Evolutionary conservation across 2,797 vertebrate species (phyloP), one percentile per base, ranked within the genome.

Genomic region (Acrocephalus scirpaceus): DNA sequence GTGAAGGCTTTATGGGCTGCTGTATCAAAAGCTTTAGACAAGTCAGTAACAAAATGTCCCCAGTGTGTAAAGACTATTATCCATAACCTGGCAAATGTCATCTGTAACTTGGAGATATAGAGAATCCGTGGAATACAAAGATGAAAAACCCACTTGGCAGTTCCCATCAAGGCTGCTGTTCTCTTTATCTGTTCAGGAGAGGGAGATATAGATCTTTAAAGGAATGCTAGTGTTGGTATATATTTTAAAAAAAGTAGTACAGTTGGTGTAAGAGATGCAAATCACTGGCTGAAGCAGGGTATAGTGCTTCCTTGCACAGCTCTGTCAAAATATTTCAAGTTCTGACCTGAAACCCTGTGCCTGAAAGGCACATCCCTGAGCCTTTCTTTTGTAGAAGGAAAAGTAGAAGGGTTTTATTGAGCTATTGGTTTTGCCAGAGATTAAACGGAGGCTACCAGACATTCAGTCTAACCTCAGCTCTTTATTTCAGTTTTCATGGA

Each of bases 11-110:
- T 96, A 96, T 93, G 95, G 91, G 92, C 88, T 93, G 86, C 90
- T 95, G 54, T 93, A 93, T 96, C 95, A 97, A 96, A 97, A 96
- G 96, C 95, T 97, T 97, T 95, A 94, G 96, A 96, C 82, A 92
- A 96, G 95, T 91, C 88, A 94, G 90, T 95, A 91, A 95, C 95
- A 96, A 96, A 96, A 94, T 87, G 70, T 95, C 84, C 91, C 85
- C 25, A 26, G 70, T 88, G 86, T 93, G 67, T 96, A 92, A 93
- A 95, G 94, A 81, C 71, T 56, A 42, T 97, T 97, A 96, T 96
- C 95, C 84, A 88, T 95, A 96, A 93, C 81, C 48, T 12, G 16
- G 87, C 91, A 96, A 96, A 97, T 97, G 96, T 93, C 93, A 92
- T 96, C 84, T 95, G 66, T 96, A 97, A 93, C 97, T 96, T 92